Evolutionary conservation across 53 echinoderm and acorn worm genomes (phyloP).

Genomic region (Luidia sarsii): DNA sequence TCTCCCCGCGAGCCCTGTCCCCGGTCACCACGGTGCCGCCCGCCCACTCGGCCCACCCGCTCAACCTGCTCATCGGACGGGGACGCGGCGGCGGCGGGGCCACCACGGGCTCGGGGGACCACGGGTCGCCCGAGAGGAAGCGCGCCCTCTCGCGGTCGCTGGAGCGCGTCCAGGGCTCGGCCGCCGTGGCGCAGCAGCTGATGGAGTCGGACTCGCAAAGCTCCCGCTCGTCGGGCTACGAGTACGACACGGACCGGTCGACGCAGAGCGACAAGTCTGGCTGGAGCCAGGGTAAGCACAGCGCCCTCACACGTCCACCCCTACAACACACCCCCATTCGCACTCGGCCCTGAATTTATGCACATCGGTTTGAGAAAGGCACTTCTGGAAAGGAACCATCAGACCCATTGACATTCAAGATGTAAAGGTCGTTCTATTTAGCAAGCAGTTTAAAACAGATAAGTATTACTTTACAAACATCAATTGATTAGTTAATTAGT

Average conservation of each 20-base stretch:
- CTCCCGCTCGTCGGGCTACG: conserved; percentile 82
- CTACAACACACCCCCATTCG: too few relatives aligned
- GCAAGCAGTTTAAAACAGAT: too few relatives aligned
- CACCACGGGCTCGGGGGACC: conserved; percentile 52
- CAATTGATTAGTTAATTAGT: too few relatives aligned
- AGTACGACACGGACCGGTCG: conserved; percentile 84
- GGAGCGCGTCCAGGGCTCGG: conserved; percentile 37
- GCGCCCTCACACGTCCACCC: too few relatives aligned
- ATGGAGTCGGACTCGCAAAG: conserved; percentile 75
- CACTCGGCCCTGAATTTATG: too few relatives aligned
- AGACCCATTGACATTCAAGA: too few relatives aligned
- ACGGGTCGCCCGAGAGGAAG: conserved; percentile 53
- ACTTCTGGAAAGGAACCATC: too few relatives aligned
- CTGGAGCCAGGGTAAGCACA: conserved; percentile 57
- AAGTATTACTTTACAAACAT: too few relatives aligned
- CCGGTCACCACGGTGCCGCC: conserved; percentile 49
- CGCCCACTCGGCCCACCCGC: conserved; percentile 17
- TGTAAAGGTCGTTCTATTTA: too few relatives aligned
- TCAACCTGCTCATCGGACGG: conserved; percentile 13
- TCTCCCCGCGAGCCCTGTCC: conserved; percentile 60
- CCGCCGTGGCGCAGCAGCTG: conserved; percentile 49
- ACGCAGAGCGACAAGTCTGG: conserved; percentile 59
- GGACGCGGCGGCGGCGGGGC: background rate
- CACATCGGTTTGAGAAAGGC: too few relatives aligned
- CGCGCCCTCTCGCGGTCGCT: conserved; percentile 49